Conservation (phyloP, 1,140 invertebrate species). For the Sipha flava region DNA sequence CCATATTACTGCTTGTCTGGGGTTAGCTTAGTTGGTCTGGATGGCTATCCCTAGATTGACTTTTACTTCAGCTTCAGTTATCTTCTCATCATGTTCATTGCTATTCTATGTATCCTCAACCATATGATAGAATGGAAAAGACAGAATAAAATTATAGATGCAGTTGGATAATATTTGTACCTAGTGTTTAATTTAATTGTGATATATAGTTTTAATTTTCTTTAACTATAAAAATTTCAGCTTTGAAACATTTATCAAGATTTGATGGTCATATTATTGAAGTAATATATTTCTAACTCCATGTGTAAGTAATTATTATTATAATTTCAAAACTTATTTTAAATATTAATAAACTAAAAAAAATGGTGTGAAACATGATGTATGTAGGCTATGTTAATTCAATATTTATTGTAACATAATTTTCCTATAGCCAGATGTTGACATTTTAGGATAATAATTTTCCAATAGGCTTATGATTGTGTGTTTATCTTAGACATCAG, state of each 20-base stretch:
- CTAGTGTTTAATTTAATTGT: not conserved
- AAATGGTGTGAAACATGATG: not conserved
- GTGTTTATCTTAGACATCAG: constrained; percentile 1
- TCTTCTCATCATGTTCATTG: no score
- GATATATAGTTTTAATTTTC: not conserved
- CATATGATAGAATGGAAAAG: no score
- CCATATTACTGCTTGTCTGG: no score
- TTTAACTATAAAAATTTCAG: not conserved
- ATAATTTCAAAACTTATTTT: not conserved
- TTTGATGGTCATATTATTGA: constrained; percentile 27
- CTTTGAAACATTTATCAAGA: constrained; percentile 25
- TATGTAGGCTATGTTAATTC: not conserved
- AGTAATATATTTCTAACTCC: constrained; percentile 27
- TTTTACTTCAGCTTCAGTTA: no score
- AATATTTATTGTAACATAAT: constrained; percentile 21
- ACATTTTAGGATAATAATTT: not conserved
- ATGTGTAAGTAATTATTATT: constrained; percentile 19
- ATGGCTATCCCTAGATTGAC: no score
- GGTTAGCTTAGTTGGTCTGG: no score
- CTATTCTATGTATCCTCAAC: no score
- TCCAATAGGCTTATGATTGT: constrained; percentile 11
- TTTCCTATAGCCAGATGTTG: not conserved
- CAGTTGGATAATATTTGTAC: no score
- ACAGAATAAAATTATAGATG: no score
- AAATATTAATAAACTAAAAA: not conserved